These are phyloP conservation scores for Mormyrops boulengeri DNA, from an alignment of 2,797 vertebrate genomes.

Conservation along the genomic window DNA sequence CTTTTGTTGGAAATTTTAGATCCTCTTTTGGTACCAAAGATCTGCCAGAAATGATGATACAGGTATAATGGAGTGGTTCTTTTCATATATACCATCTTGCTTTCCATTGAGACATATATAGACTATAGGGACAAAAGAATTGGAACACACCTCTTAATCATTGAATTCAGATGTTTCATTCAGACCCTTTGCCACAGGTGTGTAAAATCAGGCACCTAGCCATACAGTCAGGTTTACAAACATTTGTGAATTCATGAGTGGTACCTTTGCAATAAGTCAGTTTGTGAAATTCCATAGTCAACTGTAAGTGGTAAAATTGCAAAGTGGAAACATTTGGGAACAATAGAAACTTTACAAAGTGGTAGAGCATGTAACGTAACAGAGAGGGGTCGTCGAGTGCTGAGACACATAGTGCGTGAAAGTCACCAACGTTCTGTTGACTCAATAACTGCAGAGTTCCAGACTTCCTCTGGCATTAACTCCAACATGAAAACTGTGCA, in stretches of 20 bases:
- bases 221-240: neutral
- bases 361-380: neutral
- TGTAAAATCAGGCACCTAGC: neutral
- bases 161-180: neutral
- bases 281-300: neutral
- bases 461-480: neutral
- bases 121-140: neutral
- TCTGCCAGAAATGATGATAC: neutral
- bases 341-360: neutral
- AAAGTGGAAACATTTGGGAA: neutral
- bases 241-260: neutral
- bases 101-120: neutral
- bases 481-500: neutral
- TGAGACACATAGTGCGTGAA: neutral
- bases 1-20: neutral
- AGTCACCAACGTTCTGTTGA: neutral
- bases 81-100: neutral
- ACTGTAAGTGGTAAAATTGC: neutral
- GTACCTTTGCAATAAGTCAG: neutral
- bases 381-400: neutral
- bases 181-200: neutral
- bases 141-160: neutral
- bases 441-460: neutral
- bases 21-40: neutral
- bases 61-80: neutral